phyloP scores from a whole-genome alignment of 2,888 invertebrate genomes.

The Aromia moschata region DNA sequence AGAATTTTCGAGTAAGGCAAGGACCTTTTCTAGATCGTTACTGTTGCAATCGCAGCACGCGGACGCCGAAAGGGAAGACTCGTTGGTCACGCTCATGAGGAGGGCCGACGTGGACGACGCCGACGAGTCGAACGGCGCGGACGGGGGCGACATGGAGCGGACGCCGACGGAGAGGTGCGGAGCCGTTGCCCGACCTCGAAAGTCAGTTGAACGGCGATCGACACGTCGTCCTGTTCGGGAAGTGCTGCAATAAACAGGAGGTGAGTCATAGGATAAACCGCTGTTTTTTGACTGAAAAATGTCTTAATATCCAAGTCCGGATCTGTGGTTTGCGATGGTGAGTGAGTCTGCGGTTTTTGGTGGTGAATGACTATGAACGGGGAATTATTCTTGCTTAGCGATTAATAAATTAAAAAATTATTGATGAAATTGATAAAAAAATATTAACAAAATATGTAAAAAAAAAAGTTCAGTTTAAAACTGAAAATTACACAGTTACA shows the following conservation, averaged over 20 bases:
- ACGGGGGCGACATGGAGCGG: constrained; percentile 54
- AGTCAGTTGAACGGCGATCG: constrained; percentile 30
- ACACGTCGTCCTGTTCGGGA: constrained; percentile 46
- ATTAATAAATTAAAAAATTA: too few relatives aligned
- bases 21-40: constrained; percentile 57
- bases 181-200: constrained; percentile 43
- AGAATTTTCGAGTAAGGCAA: constrained; percentile 73
- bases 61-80: constrained; percentile 31
- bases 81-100: constrained; percentile 27
- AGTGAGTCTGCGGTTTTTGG: too few relatives aligned
- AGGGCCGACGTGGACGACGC: constrained; percentile 26
- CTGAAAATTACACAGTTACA: too few relatives aligned
- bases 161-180: constrained; percentile 6
- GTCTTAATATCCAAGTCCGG: too few relatives aligned
- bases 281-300: too few relatives aligned
- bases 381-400: too few relatives aligned
- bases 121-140: constrained; percentile 18
- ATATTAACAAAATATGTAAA: too few relatives aligned
- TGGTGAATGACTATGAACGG: too few relatives aligned
- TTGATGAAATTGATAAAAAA: too few relatives aligned
- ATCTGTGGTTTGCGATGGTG: too few relatives aligned
- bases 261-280: constrained; percentile 39
- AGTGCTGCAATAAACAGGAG: constrained; percentile 45
- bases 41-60: constrained; percentile 45
- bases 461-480: too few relatives aligned